Percentiles rank a stretch among this genome's conserved stretches.
These are phyloP conservation scores for Colletes collaris DNA, from an alignment of 2,888 invertebrate genomes.

Conservation along the genomic window DNA sequence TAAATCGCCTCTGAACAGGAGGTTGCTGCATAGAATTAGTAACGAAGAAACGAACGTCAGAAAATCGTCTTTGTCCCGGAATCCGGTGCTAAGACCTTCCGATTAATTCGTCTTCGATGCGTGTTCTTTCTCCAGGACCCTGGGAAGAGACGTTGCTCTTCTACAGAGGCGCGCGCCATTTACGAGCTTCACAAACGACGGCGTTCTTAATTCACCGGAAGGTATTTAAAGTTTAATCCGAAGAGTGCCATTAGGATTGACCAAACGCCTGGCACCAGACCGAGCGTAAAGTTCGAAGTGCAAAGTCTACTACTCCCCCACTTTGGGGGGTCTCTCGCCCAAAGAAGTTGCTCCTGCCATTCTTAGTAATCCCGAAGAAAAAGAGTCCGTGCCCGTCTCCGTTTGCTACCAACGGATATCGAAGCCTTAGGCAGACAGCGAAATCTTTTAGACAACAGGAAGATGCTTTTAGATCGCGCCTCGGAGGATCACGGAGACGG, in stretches of 20 bases:
- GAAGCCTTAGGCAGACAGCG: conserved; percentile 57
- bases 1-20: too few relatives aligned
- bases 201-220: conserved; percentile 71
- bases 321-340: conserved; percentile 37
- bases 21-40: too few relatives aligned
- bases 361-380: conserved; percentile 42
- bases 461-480: conserved; percentile 77
- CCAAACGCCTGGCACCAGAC: conserved; percentile 71
- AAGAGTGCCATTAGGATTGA: conserved; percentile 77
- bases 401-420: conserved; percentile 61
- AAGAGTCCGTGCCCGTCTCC: conserved; percentile 57
- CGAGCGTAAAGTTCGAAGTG: conserved; percentile 77
- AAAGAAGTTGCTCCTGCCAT: conserved; percentile 40
- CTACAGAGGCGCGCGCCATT: conserved; percentile 7
- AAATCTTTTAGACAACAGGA: conserved; percentile 78
- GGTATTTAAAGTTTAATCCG: conserved; percentile 78
- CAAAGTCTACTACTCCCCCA: conserved; percentile 75
- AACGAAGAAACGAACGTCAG: too few relatives aligned
- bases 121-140: conserved; percentile 14
- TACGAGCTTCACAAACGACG: conserved; percentile 47
- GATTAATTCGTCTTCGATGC: conserved; percentile 40
- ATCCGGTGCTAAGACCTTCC: conserved; percentile 37
- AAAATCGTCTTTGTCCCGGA: background rate
- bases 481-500: conserved; percentile 23
- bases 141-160: conserved; percentile 1